Evolutionary conservation across 2,888 invertebrate genomes (phyloP), one percentile per base, ranked within the genome.

Genomic region (Drosophila rubida): DNA sequence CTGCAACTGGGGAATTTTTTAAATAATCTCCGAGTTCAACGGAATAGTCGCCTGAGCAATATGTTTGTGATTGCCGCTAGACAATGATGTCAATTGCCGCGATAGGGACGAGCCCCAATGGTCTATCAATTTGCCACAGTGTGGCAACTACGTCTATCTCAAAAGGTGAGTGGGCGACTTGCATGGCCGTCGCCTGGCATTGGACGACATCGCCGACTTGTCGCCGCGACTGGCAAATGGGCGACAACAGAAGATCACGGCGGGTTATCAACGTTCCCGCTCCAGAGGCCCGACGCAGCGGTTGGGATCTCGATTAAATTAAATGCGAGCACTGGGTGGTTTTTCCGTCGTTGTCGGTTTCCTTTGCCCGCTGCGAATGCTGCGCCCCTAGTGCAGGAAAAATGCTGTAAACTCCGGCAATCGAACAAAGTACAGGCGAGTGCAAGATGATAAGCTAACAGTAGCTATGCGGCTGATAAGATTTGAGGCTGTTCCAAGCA

Each of bases 301-400:
- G 16, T 42, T 39, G 62, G 61, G 50, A 67, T 64, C 51, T 51
- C 51, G 76, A 73, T 79, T 71, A 39, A 58, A 58, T 66, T 25
- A 19, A 54, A 48, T 75, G 27, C 19, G 2, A 14, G 35, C 39
- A 60, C 50, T 48, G 37, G 7, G 11, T 7, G 13, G 39, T 14
- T 73, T 57, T 50, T 54, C 32, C 62, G n/a, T n/a, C n/a, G 22
- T 39, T 44, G 54, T 39, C 51, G 11, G 50, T 83, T 83, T 76
- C 51, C 30, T 35, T 16, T 9, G 13, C 49, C 19, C 7, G 16
- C 42, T 59, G 14, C 7, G 5, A 19, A 41, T 69, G 54, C 85
- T 80, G 79, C 25, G 49, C 65, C 51, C 75, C 86, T 55, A 58
- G 49, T 75, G 46, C 53, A 46, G 44, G 86, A 59, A 63, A 80